A percentile compares a stretch with the other conserved stretches of the same genome.
Evolutionary conservation across 2,888 invertebrate genomes (phyloP).

Genomic region (Pollenia griseotomentosa): DNA sequence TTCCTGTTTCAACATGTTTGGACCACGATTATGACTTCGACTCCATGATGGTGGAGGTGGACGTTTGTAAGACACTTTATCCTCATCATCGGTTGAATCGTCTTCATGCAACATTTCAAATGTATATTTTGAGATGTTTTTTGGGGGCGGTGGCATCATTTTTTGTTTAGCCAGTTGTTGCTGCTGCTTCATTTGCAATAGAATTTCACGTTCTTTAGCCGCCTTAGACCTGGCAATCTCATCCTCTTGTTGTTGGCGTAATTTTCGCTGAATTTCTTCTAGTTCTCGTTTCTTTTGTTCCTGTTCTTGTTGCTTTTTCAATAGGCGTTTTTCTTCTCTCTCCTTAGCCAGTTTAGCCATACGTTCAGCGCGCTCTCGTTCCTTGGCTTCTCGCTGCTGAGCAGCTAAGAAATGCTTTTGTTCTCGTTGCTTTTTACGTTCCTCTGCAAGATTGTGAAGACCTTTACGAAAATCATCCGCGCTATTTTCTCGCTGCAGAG

Average conservation of each 20-base stretch:
- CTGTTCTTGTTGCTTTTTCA: constrained; percentile 79
- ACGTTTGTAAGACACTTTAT: constrained; percentile 80
- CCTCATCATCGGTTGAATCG: constrained; percentile 84
- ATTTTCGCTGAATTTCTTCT: constrained; percentile 82
- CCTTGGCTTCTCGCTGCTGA: constrained; percentile 82
- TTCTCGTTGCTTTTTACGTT: constrained; percentile 83
- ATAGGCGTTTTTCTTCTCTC: constrained; percentile 82
- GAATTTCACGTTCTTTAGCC: constrained; percentile 79
- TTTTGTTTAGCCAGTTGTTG: constrained; percentile 74
- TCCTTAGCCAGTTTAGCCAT: constrained; percentile 81
- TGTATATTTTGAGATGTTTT: constrained; percentile 79
- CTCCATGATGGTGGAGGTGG: constrained; percentile 84
- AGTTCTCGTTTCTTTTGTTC: constrained; percentile 81
- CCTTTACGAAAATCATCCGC: constrained; percentile 82
- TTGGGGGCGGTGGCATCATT: constrained; percentile 79
- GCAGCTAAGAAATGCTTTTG: constrained; percentile 82
- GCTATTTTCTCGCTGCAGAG: constrained; percentile 81
- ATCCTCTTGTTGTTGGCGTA: constrained; percentile 79
- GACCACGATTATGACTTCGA: constrained; percentile 84
- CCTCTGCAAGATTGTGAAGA: constrained; percentile 80
- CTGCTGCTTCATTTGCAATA: constrained; percentile 78
- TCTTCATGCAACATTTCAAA: constrained; percentile 84
- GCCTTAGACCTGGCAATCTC: constrained; percentile 75
- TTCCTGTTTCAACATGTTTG: constrained; percentile 85
- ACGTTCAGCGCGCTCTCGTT: constrained; percentile 82